Conservation (phyloP, 2,113 vertebrate species). For the Peromyscus maniculatus region DNA sequence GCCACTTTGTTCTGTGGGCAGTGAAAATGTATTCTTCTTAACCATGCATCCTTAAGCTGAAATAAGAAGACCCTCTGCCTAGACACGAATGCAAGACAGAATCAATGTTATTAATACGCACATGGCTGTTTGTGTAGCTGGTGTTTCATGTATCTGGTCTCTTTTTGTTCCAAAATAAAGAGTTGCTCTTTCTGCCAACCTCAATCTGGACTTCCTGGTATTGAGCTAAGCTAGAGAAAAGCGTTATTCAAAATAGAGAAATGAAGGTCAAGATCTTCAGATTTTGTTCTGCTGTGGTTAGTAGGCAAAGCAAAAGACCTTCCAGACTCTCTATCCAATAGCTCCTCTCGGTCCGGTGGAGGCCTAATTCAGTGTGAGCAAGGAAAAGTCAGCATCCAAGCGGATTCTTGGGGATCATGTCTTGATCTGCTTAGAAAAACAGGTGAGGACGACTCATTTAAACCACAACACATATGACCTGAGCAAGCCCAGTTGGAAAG, state of each 20-base stretch:
- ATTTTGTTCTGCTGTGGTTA: background rate
- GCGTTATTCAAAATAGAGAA: background rate
- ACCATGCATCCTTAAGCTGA: constrained; percentile 42
- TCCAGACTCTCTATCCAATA: background rate
- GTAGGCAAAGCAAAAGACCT: background rate
- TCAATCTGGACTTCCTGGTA: background rate
- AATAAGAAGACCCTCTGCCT: constrained; percentile 56
- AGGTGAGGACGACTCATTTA: background rate
- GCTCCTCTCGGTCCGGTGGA: background rate
- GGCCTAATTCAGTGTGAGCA: background rate
- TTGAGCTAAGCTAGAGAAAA: constrained; percentile 38
- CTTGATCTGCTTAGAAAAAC: background rate
- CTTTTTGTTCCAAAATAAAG: background rate
- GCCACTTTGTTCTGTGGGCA: constrained; percentile 71
- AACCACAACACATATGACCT: background rate
- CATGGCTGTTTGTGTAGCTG: background rate
- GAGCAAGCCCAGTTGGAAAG: background rate
- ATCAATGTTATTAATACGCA: background rate
- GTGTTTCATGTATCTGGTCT: background rate
- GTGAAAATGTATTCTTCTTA: constrained; percentile 61
- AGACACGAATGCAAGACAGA: background rate
- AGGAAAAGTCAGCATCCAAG: background rate
- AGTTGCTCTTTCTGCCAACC: background rate
- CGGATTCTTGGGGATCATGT: constrained; percentile 20
- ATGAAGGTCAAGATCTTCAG: background rate